Evolutionary conservation across 1,140 invertebrate species (phyloP).

Genomic region (Brachionus angularis): DNA sequence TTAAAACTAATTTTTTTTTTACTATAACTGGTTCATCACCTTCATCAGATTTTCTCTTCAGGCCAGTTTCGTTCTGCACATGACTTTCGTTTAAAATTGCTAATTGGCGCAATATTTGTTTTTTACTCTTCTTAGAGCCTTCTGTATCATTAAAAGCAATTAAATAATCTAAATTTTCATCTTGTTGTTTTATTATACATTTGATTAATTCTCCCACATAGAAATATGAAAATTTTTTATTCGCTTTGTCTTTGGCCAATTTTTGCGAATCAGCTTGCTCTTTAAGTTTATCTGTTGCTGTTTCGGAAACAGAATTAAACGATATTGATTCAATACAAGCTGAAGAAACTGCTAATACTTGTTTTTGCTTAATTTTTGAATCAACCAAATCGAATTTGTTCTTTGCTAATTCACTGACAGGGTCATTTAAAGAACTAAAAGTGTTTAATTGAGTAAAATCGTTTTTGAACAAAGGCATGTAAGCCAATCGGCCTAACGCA

Average conservation of each 20-base stretch:
- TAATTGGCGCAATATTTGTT: constrained; percentile 17
- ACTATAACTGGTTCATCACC: constrained; percentile 25
- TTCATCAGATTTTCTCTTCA: constrained; percentile 22
- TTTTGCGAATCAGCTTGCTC: neutral
- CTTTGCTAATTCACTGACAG: neutral
- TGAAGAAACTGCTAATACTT: neutral
- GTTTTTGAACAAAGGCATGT: constrained; percentile 46
- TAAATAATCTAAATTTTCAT: neutral
- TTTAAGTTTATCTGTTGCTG: neutral
- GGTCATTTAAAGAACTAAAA: neutral
- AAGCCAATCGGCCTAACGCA: constrained; percentile 48
- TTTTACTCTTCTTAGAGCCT: neutral
- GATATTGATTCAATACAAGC: no score
- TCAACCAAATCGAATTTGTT: neutral
- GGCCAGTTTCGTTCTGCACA: neutral
- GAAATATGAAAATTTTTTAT: constrained; percentile 12
- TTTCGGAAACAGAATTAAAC: no score
- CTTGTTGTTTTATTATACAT: neutral
- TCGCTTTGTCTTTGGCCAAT: neutral
- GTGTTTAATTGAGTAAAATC: constrained; percentile 42
- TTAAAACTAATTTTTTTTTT: constrained; percentile 26
- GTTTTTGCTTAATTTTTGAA: neutral
- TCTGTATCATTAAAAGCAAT: constrained; percentile 9
- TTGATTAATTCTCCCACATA: neutral
- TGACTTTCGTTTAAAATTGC: constrained; percentile 4